Base-by-base conservation (phyloP, 2,113 vertebrate species). In the Malurus cyaneus region DNA sequence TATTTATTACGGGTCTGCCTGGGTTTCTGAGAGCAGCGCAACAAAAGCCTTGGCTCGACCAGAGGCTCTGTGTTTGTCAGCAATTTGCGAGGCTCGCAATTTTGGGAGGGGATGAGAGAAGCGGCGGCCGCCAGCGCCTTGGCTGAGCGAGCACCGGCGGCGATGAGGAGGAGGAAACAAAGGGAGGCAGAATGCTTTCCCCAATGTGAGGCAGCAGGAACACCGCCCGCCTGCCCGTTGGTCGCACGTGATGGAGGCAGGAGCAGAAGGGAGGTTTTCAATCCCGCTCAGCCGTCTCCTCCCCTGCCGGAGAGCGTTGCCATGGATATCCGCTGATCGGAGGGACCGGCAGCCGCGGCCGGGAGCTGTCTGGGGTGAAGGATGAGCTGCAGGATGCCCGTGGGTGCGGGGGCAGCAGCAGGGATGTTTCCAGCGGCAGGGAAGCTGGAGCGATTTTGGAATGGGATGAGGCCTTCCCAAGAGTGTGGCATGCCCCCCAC, bases 261-360 rank as follows among this genome's bases (percentile, higher is more conserved):
- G 98, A 98, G 98, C 98, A 98, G 98, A 98, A 98, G 97, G 98
- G 98, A 98, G 98, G 97, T 97, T 98, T 98, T 98, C 98, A 98
- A 94, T 98, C 98, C 93, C 66, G 70, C 97, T 98, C 95, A 81
- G 96, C 98, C 97, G 98, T 98, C 98, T 99, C 98, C 98, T 98
- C 98, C 98, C 93, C 98, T 98, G 98, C 98, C 98, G 98, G 98
- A 98, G 98, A 97, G 98, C 16, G 99, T 99, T 99, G 98, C 99
- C 99, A 99, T 99, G 99, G 99, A 99, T 99, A 99, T 99, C 96
- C 98, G 98, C 98, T 98, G 98, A 98, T 98, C 96, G 98, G 98
- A 98, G 98, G 98, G 98, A 98, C 98, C 96, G 85, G 98, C 98
- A 98, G 98, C 47, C 0, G 14, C 5, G 0, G 56, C 44, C 86